Evolutionary conservation across 2,888 invertebrate species (phyloP).

Genomic region (Hedya salicella): DNA sequence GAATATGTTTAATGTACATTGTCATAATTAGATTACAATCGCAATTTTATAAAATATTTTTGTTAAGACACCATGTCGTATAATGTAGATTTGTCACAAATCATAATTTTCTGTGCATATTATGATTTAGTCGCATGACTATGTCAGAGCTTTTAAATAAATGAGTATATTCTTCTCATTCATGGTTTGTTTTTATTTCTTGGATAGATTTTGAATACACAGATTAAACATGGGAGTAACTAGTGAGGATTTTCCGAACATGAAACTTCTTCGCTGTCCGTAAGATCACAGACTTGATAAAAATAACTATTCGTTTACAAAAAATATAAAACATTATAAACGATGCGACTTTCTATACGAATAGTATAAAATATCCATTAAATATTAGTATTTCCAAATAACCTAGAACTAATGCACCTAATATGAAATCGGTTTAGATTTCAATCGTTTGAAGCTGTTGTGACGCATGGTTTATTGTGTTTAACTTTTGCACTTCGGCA

Average conservation of each 20-base stretch:
- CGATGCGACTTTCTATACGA: constrained; percentile 10
- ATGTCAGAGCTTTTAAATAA: constrained; percentile 76
- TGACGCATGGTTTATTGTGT: constrained; percentile 34
- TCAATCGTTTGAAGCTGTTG: not conserved
- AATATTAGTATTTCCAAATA: not conserved
- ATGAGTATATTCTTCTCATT: constrained; percentile 77
- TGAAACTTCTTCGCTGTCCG: constrained; percentile 5
- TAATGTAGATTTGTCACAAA: constrained; percentile 49
- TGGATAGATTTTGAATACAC: constrained; percentile 1
- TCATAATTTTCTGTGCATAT: constrained; percentile 58
- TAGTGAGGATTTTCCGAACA: constrained; percentile 13
- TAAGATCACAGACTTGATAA: not conserved
- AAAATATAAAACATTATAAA: constrained; percentile 17
- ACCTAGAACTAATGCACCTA: not conserved
- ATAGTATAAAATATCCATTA: not conserved
- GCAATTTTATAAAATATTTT: constrained; percentile 47
- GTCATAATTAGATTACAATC: constrained; percentile 44
- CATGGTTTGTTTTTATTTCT: constrained; percentile 78
- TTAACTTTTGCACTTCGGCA: constrained; percentile 13
- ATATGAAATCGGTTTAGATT: not conserved
- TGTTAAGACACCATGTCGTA: constrained; percentile 45
- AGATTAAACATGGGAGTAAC: constrained; percentile 23
- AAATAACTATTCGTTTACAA: not conserved
- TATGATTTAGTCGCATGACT: constrained; percentile 60
- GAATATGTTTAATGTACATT: constrained; percentile 50